Base-by-base conservation (phyloP, 1,140 invertebrate species). In the Atta cephalotes region DNA sequence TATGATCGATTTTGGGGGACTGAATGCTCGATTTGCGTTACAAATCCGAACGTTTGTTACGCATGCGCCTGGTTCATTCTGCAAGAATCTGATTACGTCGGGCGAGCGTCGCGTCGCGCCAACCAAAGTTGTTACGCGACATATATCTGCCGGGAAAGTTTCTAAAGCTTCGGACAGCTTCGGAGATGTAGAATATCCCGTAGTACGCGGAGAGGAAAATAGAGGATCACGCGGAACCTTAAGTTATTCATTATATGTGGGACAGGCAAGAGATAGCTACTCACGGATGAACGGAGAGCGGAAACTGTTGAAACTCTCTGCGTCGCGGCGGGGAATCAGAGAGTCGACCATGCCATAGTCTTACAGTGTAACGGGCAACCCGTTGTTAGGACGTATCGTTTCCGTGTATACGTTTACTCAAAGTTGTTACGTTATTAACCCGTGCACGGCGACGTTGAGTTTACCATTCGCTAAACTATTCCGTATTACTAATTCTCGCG, bases 1-100 rank as follows among this genome's bases (percentile, higher is more conserved):
- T 89, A 85, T 65, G 74, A 62, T 80, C 78, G 79, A 91, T 91
- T 90, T 85, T 65, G 68, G 49, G 49, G 62, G 62, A 71, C 53
- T 60, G 12, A 82, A 65, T 53, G 78, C 6, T 77, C 51, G 76
- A 90, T 86, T 89, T 68, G 89, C 49, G 51, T 76, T 68, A 87
- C 77, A 76, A 70, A 39, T 88, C 53, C 45, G 18, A 12, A 49
- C 51, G 16, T 53, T 51, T 28, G 45, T 25, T 5, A n/a, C 58
- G 28, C 35, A 21, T n/a, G 45, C 16, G n/a, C 45, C 14, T 18
- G 49, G 39, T 60, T 63, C 56, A 51, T 79, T 80, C 71, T 21
- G 72, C 39, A 28, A 80, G 56, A 70, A 84, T 10, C 16, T 72
- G 78, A 88, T 91, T 86, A 86, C 71, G 49, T 18, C 10, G 45